Percentiles rank a stretch among this genome's conserved stretches.
phyloP scores from a whole-genome alignment of 35 echinoderm and acorn worm species.

The Eucidaris tribuloides region DNA sequence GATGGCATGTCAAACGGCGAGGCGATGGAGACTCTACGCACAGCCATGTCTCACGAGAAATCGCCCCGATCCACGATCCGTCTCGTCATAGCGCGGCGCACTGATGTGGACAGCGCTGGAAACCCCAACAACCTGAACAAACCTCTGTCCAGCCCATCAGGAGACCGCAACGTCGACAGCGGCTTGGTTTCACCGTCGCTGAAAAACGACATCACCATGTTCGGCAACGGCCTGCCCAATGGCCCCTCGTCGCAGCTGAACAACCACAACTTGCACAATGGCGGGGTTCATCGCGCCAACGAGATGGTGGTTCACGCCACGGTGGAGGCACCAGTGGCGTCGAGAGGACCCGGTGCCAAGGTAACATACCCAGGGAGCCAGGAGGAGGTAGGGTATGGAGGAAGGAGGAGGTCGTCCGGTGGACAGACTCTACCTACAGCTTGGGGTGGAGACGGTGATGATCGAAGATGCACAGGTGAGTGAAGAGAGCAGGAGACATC shows the following conservation, averaged over 20 bases:
- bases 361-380: constrained; percentile 12
- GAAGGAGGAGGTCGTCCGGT: not conserved
- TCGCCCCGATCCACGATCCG: constrained; percentile 80
- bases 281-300: too few species aligned
- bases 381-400: not conserved
- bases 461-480: too few species aligned
- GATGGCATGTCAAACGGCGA: constrained; percentile 89
- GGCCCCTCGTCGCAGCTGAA: too few species aligned
- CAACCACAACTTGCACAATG: too few species aligned
- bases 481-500: too few species aligned
- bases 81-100: constrained; percentile 73
- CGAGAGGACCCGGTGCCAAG: not conserved
- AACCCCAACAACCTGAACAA: constrained; percentile 22
- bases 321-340: not conserved
- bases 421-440: not conserved
- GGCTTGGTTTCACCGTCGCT: constrained; percentile 19
- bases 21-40: constrained; percentile 87
- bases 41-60: constrained; percentile 90
- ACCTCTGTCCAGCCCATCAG: constrained; percentile 43
- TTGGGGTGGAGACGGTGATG: not conserved
- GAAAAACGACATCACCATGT: constrained; percentile 8
- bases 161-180: constrained; percentile 1
- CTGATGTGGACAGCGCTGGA: constrained; percentile 16
- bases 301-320: constrained; percentile 8
- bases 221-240: not conserved